Conservation (phyloP, 2,888 invertebrate species). For the Tenthredo mesomela region DNA sequence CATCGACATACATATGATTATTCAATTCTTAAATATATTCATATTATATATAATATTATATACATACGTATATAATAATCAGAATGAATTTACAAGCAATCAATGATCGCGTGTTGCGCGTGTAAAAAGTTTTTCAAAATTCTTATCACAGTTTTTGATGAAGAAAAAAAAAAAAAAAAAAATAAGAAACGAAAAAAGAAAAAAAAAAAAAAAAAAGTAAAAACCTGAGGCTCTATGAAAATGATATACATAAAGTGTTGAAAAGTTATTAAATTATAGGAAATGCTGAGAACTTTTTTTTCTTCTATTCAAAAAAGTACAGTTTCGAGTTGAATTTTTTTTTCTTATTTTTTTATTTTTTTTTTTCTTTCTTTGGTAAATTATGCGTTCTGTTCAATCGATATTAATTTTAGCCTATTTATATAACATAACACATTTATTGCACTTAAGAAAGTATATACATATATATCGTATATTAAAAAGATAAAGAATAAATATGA, state of each 20-base stretch:
- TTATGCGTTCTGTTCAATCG: background rate
- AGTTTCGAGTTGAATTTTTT: too few relatives aligned
- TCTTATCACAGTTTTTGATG: background rate
- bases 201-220: background rate
- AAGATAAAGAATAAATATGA: constrained; percentile 35
- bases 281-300: background rate
- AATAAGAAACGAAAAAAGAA: background rate
- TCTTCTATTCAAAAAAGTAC: background rate
- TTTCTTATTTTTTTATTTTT: too few relatives aligned
- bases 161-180: background rate
- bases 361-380: too few relatives aligned
- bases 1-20: background rate
- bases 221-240: background rate
- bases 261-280: background rate
- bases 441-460: constrained; percentile 64
- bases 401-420: constrained; percentile 34
- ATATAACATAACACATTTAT: constrained; percentile 60
- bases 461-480: constrained; percentile 42
- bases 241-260: background rate
- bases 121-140: background rate
- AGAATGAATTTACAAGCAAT: constrained; percentile 1
- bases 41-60: background rate
- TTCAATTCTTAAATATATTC: background rate
- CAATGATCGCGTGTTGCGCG: constrained; percentile 9
- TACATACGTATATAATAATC: background rate